phyloP scores from a whole-genome alignment of 2,888 invertebrate genomes.

The Dynastes grantii region DNA sequence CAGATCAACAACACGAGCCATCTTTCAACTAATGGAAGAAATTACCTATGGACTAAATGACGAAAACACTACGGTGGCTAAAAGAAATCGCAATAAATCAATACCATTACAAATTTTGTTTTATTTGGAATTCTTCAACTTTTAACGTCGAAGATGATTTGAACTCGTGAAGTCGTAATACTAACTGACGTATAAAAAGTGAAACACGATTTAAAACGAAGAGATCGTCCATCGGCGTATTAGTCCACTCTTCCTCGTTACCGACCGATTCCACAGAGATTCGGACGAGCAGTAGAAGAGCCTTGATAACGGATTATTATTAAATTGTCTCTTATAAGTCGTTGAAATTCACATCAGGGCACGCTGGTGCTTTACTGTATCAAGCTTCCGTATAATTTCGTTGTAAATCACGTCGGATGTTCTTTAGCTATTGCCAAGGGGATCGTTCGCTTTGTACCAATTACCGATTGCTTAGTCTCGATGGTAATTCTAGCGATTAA shows the following conservation, averaged over 20 bases:
- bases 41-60: too few species aligned
- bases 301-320: background rate
- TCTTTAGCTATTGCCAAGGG: conserved; percentile 10
- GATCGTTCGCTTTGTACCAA: background rate
- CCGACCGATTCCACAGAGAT: too few species aligned
- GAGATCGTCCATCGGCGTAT: background rate
- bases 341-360: conserved; percentile 1
- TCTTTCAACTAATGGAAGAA: too few species aligned
- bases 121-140: too few species aligned
- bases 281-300: background rate
- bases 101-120: too few species aligned
- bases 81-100: too few species aligned
- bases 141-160: too few species aligned
- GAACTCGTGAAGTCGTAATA: too few species aligned
- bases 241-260: background rate
- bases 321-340: background rate
- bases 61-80: too few species aligned
- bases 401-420: conserved; percentile 4
- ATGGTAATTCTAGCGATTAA: conserved; percentile 4
- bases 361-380: background rate
- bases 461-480: background rate
- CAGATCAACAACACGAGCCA: too few species aligned
- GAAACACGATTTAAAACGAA: background rate
- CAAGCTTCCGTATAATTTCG: background rate
- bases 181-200: too few species aligned